Percentiles rank a stretch among this genome's conserved stretches.
These are phyloP conservation scores for Xenopus petersii DNA, from an alignment of 2,797 vertebrate species.

Conservation along the genomic window DNA sequence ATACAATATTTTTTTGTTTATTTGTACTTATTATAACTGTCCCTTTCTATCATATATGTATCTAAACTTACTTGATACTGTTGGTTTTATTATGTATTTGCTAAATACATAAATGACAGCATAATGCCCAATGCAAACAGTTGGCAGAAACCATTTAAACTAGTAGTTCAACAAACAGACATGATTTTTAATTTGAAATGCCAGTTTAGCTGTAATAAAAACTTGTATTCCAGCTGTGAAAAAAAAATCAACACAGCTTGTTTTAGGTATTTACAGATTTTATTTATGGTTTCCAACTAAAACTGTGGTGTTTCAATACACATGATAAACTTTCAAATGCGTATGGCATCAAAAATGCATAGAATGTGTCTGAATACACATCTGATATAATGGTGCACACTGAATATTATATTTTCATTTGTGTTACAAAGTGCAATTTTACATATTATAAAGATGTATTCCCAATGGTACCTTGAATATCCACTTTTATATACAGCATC, in stretches of 20 bases:
- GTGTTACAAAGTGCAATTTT: constrained; percentile 35
- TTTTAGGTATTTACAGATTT: constrained; percentile 69
- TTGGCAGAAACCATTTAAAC: constrained; percentile 69
- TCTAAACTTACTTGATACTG: too few species aligned
- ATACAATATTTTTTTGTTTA: too few species aligned
- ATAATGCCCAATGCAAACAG: constrained; percentile 68
- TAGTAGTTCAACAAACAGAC: constrained; percentile 68
- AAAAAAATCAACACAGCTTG: constrained; percentile 61
- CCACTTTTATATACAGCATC: constrained; percentile 13
- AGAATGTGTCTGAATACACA: constrained; percentile 36
- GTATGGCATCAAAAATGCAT: constrained; percentile 51
- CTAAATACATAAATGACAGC: constrained; percentile 66
- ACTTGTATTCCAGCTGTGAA: constrained; percentile 70
- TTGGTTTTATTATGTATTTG: not conserved
- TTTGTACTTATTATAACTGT: too few species aligned
- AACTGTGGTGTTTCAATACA: constrained; percentile 59
- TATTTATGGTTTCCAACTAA: constrained; percentile 47
- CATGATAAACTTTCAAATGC: constrained; percentile 55
- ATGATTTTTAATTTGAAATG: constrained; percentile 74
- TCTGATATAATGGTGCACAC: constrained; percentile 7
- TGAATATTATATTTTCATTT: constrained; percentile 42
- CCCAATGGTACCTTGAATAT: constrained; percentile 9
- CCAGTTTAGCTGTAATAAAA: constrained; percentile 74
- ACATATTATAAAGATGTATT: constrained; percentile 33
- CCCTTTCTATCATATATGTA: too few species aligned